A percentile compares a stretch with the other conserved stretches of the same genome.
phyloP scores from a whole-genome alignment of 2,797 vertebrate species.

The Ptychobarbus kaznakovi region DNA sequence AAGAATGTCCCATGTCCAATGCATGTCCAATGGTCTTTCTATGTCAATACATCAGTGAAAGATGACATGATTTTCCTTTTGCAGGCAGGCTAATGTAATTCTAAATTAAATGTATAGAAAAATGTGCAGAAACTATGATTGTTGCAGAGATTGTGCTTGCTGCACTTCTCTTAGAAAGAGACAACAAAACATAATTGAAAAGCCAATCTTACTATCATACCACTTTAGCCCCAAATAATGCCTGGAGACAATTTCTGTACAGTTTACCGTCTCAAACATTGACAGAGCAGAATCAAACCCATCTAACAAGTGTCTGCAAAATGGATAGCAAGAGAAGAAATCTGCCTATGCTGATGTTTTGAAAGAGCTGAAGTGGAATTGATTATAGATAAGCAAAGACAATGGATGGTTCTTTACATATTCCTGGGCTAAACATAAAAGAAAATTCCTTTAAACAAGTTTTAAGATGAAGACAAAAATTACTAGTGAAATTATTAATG shows the following conservation, averaged over 20 bases:
- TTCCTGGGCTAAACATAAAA: no score
- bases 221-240: background rate
- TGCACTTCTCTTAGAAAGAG: background rate
- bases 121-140: background rate
- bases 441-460: background rate
- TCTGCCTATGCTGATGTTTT: background rate
- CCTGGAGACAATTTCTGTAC: background rate
- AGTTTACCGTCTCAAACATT: background rate
- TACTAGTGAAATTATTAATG: background rate
- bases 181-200: background rate
- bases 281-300: background rate
- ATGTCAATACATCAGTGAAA: background rate
- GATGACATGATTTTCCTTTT: background rate
- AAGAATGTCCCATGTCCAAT: background rate
- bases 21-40: background rate
- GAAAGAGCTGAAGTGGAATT: background rate
- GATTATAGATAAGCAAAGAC: background rate
- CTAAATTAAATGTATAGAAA: background rate
- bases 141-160: background rate
- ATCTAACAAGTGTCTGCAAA: background rate
- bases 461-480: slow-evolving; percentile 4
- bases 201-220: background rate
- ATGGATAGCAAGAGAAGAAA: background rate
- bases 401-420: background rate
- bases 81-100: background rate